Evolutionary conservation across 2,113 vertebrate genomes (phyloP).

Genomic region (Otus sunia): DNA sequence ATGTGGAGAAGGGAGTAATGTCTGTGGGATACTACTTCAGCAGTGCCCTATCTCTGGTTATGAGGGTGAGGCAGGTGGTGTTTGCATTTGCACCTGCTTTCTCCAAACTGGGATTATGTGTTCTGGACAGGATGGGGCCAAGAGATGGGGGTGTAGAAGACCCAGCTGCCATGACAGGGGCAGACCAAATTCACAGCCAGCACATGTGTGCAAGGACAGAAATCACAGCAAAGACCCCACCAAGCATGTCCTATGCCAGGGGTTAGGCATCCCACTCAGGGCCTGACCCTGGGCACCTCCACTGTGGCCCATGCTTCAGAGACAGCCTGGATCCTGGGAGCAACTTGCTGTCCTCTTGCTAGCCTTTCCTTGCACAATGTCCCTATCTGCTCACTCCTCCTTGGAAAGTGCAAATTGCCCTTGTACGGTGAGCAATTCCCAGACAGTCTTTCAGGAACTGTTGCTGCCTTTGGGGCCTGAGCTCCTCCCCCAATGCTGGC

Average conservation of each 20-base stretch:
- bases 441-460: neutral
- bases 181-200: neutral
- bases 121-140: neutral
- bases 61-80: neutral
- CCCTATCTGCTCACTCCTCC: neutral
- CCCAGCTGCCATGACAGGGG: neutral
- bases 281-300: neutral
- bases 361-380: neutral
- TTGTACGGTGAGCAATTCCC: neutral
- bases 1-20: neutral
- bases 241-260: neutral
- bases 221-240: neutral
- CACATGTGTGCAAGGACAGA: neutral
- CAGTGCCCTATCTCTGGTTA: neutral
- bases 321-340: neutral
- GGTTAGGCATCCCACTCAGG: neutral
- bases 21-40: neutral
- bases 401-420: neutral
- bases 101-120: neutral
- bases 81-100: neutral
- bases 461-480: neutral
- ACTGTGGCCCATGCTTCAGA: neutral
- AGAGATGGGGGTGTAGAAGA: neutral
- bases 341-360: fast-evolving
- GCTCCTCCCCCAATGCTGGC: neutral